Evolutionary conservation across 64 coral and sea anemone genomes (phyloP).

Genomic region (Trachythela sp.): DNA sequence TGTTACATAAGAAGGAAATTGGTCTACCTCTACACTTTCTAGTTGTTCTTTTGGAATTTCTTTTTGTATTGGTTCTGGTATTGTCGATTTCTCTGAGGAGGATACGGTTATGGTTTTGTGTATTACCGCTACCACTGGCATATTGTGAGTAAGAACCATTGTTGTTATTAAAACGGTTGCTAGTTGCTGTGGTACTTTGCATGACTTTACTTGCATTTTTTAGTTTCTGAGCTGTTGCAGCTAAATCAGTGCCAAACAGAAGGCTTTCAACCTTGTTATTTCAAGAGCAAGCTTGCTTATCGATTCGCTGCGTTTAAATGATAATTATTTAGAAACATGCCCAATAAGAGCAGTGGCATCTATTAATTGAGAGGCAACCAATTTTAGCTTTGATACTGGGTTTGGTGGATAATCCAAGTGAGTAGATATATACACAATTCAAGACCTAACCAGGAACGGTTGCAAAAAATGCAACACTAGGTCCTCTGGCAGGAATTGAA

Average conservation of each 20-base stretch:
- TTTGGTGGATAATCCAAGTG: too few relatives aligned
- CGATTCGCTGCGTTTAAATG: background rate
- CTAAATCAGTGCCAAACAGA: background rate
- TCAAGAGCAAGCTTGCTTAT: slow-evolving; percentile 4
- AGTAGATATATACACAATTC: too few relatives aligned
- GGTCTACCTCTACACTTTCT: too few relatives aligned
- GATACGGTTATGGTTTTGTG: too few relatives aligned
- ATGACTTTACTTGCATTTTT: background rate
- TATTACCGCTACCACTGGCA: background rate
- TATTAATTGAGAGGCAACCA: background rate
- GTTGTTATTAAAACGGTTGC: background rate
- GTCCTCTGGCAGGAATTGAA: too few relatives aligned
- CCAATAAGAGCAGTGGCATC: background rate
- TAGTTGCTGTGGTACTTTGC: background rate
- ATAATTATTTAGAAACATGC: background rate
- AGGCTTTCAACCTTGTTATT: background rate
- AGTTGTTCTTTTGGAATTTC: background rate
- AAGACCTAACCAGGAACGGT: too few relatives aligned
- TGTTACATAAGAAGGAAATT: too few relatives aligned
- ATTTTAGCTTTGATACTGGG: background rate
- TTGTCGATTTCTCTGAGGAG: too few relatives aligned
- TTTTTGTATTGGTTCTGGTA: too few relatives aligned
- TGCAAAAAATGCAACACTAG: too few relatives aligned
- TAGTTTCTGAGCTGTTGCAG: background rate
- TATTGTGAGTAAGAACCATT: too few relatives aligned